A percentile compares a stretch with the other conserved stretches of the same genome.
Conservation (phyloP, 2,888 invertebrate species). For the Patella ulyssiponensis region DNA sequence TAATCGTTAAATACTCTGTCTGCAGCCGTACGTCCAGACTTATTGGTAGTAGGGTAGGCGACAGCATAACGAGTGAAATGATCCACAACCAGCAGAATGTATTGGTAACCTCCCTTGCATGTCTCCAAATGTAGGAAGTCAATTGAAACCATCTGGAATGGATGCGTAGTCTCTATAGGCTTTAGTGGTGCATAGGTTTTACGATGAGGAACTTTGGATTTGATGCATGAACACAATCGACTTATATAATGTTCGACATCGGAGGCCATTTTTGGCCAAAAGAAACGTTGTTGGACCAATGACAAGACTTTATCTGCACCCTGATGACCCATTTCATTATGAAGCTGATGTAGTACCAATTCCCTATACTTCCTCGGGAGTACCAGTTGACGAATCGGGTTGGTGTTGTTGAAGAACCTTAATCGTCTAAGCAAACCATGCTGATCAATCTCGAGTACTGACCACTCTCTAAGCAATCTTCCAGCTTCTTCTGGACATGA, state of each 20-base stretch:
- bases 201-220: too few relatives aligned
- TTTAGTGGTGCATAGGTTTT: too few relatives aligned
- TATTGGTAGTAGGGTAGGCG: constrained; percentile 18
- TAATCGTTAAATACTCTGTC: constrained; percentile 41
- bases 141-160: too few relatives aligned
- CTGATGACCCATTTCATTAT: too few relatives aligned
- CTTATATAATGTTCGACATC: too few relatives aligned
- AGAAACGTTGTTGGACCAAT: too few relatives aligned
- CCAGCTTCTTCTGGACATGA: background rate
- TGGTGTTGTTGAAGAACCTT: background rate
- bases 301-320: too few relatives aligned
- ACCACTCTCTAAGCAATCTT: constrained; percentile 19
- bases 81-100: constrained; percentile 18
- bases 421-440: constrained; percentile 2
- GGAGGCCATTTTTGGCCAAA: too few relatives aligned
- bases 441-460: constrained; percentile 5
- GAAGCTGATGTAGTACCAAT: constrained; percentile 20
- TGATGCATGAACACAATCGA: too few relatives aligned
- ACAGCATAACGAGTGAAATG: constrained; percentile 22
- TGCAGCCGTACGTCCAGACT: constrained; percentile 35
- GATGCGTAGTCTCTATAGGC: too few relatives aligned
- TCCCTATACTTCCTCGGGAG: constrained; percentile 23
- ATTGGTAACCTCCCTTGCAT: constrained; percentile 12
- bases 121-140: too few relatives aligned
- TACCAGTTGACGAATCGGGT: constrained; percentile 19